Evolutionary conservation across 2,113 vertebrate genomes (phyloP), one percentile per base, ranked within the genome.

Genomic region (Eidolon helvum): DNA sequence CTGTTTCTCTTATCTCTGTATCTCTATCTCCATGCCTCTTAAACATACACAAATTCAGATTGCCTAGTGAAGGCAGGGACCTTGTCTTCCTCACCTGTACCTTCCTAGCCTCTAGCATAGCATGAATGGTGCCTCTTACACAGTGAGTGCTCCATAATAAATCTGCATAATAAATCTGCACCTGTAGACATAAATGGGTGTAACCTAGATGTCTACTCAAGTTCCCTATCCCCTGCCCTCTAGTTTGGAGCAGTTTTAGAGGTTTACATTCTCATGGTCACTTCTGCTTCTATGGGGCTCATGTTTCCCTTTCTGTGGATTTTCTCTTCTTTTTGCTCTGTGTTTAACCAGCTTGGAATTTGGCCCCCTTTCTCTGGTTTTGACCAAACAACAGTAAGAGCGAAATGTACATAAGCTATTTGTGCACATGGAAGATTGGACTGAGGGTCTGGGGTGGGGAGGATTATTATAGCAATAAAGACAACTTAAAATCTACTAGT

Each of bases 291-390:
- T 72, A 4, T 77, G 68, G n/a, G 77, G 72, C 65, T 83, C 40
- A 53, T 0, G 10, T 68, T 79, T 65, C 55, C 85, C 26, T 43
- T 61, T 63, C 33, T 66, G 1, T 57, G 35, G 7, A 24, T 87
- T 90, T 78, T 87, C n/a, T 91, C 16, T 57, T 95, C 26, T 89
- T 68, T 68, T 50, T 85, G 40, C 63, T 92, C 7, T 87, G 5
- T 87, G 26, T 95, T 93, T 63, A 95, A 75, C n/a, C 30, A 69
- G 8, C 43, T 82, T 97, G 65, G 35, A 96, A 74, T 79, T 87
- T 74, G 75, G 24, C n/a, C 30, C 14, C 24, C 48, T 91, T 78
- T 77, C 19, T 11, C 33, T 94, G 50, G 19, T 96, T 94, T 92
- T 50, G 63, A 65, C 45, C 79, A 84, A 85, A 92, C 43, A 90